Evolutionary conservation across 92 coral and sea anemone species (phyloP).

Genomic region (Heliopora coerulea): DNA sequence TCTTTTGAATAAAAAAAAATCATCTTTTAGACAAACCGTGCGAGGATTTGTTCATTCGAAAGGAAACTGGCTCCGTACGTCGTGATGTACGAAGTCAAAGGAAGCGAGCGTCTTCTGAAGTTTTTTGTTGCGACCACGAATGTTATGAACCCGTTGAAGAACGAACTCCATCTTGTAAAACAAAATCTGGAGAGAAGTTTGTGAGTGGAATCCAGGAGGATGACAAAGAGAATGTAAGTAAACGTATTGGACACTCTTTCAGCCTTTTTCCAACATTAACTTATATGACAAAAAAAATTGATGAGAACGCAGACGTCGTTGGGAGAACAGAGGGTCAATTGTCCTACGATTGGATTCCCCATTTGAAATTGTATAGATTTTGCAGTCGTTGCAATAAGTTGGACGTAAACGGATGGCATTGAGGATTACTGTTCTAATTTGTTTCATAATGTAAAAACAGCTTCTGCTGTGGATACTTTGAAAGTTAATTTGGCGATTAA

Average conservation of each 20-base stretch:
- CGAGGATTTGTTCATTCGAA: not conserved
- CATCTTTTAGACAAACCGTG: slow-evolving; percentile 15
- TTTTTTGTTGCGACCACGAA: not conserved
- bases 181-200: not conserved
- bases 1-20: not conserved
- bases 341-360: too few species aligned
- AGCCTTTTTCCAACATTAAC: too few species aligned
- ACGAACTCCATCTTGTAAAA: not conserved
- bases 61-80: slow-evolving; percentile 4
- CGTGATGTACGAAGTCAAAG: not conserved
- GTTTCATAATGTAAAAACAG: too few species aligned
- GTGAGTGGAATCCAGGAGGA: not conserved
- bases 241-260: not conserved
- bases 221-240: slow-evolving; percentile 29
- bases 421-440: too few species aligned
- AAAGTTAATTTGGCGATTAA: too few species aligned
- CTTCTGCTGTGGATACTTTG: too few species aligned
- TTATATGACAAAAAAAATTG: too few species aligned
- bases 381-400: too few species aligned
- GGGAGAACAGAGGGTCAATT: too few species aligned
- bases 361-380: too few species aligned
- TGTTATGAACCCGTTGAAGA: not conserved
- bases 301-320: too few species aligned
- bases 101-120: slow-evolving; percentile 23
- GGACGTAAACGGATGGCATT: too few species aligned